These are phyloP conservation scores for Circaetus gallicus DNA, from an alignment of 2,113 vertebrate genomes.

Conservation along the genomic window DNA sequence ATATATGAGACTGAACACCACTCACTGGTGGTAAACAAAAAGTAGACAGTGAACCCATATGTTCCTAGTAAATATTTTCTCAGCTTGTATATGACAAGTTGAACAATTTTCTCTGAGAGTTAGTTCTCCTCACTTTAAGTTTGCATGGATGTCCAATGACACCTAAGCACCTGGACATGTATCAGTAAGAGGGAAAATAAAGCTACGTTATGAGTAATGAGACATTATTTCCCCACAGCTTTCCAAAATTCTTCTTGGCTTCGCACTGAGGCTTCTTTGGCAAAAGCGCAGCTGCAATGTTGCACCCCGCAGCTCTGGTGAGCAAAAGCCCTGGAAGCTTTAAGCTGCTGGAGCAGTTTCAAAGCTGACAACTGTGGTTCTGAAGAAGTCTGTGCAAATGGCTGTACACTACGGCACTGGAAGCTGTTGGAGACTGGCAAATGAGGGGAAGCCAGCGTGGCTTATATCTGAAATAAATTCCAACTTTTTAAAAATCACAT, in stretches of 20 bases:
- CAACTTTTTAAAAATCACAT: neutral
- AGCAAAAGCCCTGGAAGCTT: neutral
- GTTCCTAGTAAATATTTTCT: slow-evolving; percentile 35
- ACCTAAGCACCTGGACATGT: neutral
- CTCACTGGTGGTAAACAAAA: slow-evolving; percentile 16
- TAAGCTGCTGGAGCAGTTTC: neutral
- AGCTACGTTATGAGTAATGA: neutral
- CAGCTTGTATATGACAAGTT: slow-evolving; percentile 43
- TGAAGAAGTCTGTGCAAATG: neutral
- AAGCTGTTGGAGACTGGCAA: neutral
- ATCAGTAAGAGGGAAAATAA: neutral
- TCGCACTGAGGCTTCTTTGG: neutral
- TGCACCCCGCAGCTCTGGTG: neutral
- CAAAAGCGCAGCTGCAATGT: neutral
- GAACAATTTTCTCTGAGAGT: neutral
- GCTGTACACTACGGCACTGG: accelerated
- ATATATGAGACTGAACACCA: slow-evolving; percentile 20
- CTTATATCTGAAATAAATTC: neutral
- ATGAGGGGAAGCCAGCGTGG: accelerated
- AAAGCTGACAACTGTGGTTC: neutral
- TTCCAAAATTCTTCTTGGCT: neutral
- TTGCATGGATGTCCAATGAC: neutral
- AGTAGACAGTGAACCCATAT: neutral
- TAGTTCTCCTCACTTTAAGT: neutral
- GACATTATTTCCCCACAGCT: neutral